A percentile compares a stretch with the other conserved stretches of the same genome.
Evolutionary conservation across 2,888 invertebrate species (phyloP).

Genomic region (Drosophila glabriapex): DNA sequence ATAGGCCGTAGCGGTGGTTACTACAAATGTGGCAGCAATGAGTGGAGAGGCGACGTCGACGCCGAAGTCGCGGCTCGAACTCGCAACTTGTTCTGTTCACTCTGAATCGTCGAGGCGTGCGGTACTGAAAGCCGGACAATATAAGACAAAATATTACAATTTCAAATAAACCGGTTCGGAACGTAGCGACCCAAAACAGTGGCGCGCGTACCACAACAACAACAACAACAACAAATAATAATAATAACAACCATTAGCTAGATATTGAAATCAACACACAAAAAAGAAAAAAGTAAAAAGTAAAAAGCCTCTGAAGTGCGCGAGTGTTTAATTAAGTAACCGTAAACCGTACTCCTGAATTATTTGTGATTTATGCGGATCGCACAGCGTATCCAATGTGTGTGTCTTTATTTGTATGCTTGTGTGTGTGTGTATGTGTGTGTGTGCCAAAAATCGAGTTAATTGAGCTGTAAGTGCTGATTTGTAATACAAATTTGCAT

Average conservation of each 20-base stretch:
- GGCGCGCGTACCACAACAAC: conserved; percentile 35
- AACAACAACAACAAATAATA: conserved; percentile 11
- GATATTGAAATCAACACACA: neutral
- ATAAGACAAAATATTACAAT: conserved; percentile 28
- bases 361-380: conserved; percentile 26
- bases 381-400: conserved; percentile 3
- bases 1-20: conserved; percentile 5
- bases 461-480: conserved; percentile 76
- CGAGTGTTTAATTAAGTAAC: conserved; percentile 1
- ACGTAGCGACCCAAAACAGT: conserved; percentile 35
- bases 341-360: neutral
- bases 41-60: conserved; percentile 48
- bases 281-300: neutral
- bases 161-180: conserved; percentile 41
- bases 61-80: conserved; percentile 53
- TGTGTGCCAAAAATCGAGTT: conserved; percentile 43
- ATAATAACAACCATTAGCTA: conserved; percentile 18
- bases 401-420: conserved; percentile 12
- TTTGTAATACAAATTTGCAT: conserved; percentile 76
- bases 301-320: conserved; percentile 25
- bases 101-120: conserved; percentile 66
- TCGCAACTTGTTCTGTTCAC: conserved; percentile 65
- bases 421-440: conserved; percentile 13
- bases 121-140: conserved; percentile 62
- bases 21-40: conserved; percentile 29